These are phyloP conservation scores for Anarrhichthys ocellatus DNA, from an alignment of 2,113 vertebrate genomes.

Conservation along the genomic window DNA sequence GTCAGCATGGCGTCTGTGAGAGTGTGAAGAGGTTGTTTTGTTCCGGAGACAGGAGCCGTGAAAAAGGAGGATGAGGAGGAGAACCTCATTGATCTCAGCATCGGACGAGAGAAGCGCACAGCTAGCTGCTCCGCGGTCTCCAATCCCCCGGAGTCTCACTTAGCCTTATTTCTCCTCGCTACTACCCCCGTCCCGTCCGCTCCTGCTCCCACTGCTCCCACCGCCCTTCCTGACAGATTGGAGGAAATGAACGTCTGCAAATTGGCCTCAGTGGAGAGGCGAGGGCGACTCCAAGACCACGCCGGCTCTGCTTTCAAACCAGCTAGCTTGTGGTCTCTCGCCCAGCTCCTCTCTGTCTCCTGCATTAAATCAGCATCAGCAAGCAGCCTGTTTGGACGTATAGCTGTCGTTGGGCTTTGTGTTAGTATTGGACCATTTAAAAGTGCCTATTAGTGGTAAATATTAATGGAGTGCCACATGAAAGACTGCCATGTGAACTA, in stretches of 20 bases:
- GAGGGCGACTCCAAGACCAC: conserved; percentile 45
- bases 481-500: conserved; percentile 41
- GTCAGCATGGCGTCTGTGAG: conserved; percentile 4
- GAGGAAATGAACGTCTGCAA: conserved; percentile 74
- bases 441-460: conserved; percentile 48
- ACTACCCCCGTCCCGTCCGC: conserved; percentile 11
- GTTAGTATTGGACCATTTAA: conserved; percentile 60
- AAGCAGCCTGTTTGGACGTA: conserved; percentile 19
- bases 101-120: conserved; percentile 23
- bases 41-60: conserved; percentile 22
- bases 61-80: conserved; percentile 13
- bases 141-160: conserved; percentile 66
- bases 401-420: conserved; percentile 47
- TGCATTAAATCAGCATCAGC: conserved; percentile 65
- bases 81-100: conserved; percentile 16
- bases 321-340: conserved; percentile 33
- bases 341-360: conserved; percentile 43
- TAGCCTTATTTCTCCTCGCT: conserved; percentile 53
- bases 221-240: conserved; percentile 62
- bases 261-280: conserved; percentile 68
- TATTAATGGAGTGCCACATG: conserved; percentile 33
- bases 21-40: conserved; percentile 45
- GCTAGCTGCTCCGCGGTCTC: conserved; percentile 55
- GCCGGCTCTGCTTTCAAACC: conserved; percentile 44
- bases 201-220: conserved; percentile 39